These are phyloP conservation scores for Microtus montanus DNA, from an alignment of 2,113 vertebrate species.

Conservation along the genomic window DNA sequence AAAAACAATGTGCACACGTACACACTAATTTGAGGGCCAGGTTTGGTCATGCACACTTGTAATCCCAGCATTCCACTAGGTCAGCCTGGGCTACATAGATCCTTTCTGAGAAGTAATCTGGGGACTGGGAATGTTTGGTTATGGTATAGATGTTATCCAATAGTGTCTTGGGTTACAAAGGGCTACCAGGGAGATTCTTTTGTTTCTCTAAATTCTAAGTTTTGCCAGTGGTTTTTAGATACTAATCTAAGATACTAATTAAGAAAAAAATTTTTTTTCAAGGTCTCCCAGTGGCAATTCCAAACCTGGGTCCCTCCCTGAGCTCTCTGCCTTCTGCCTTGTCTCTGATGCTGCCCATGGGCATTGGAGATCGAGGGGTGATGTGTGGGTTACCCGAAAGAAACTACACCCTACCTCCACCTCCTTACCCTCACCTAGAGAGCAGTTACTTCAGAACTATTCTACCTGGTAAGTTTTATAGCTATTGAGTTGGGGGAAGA, in stretches of 20 bases:
- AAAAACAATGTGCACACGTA: background rate
- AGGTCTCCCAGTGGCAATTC: conserved; percentile 98
- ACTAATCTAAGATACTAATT: conserved; percentile 25
- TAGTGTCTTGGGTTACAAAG: background rate
- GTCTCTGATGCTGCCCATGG: conserved; percentile 99
- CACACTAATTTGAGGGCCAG: background rate
- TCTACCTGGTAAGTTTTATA: conserved; percentile 90
- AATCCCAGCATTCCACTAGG: background rate
- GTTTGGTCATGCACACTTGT: background rate
- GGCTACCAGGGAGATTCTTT: background rate
- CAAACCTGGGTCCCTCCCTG: conserved; percentile 95
- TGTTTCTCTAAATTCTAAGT: background rate
- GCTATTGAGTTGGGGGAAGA: background rate
- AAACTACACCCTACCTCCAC: conserved; percentile 97
- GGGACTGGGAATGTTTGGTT: background rate
- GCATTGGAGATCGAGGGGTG: conserved; percentile 96
- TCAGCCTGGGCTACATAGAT: background rate
- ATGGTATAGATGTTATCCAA: background rate
- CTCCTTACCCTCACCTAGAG: conserved; percentile 98
- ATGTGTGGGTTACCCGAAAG: conserved; percentile 99
- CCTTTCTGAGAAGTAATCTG: background rate
- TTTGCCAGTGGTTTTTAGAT: background rate
- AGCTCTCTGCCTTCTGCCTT: conserved; percentile 97
- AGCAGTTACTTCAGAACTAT: conserved; percentile 99
- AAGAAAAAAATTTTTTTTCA: conserved; percentile 36